Evolutionary conservation across 2,888 invertebrate genomes (phyloP).

Genomic region (Tineola bisselliella): DNA sequence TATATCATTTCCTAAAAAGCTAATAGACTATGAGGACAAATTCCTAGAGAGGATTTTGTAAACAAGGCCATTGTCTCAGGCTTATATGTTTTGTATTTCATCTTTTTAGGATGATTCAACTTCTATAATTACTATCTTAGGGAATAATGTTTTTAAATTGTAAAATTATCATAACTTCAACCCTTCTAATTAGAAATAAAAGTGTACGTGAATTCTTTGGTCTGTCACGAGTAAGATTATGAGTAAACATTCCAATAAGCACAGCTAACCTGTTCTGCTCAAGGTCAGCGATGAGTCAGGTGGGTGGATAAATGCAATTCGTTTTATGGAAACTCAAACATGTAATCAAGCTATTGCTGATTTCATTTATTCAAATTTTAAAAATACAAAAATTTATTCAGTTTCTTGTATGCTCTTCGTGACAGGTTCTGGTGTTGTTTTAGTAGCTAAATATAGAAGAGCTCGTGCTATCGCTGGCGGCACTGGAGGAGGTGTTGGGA

Average conservation of each 20-base stretch:
- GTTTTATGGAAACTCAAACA: neutral
- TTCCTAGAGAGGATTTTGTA: neutral
- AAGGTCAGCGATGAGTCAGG: constrained; percentile 46
- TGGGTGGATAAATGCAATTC: neutral
- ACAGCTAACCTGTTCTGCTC: constrained; percentile 17
- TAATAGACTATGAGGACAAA: constrained; percentile 7
- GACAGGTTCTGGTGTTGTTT: constrained; percentile 37
- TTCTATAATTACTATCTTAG: too few species aligned
- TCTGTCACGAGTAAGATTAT: neutral
- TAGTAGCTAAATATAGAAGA: constrained; percentile 60
- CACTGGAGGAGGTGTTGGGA: constrained; percentile 60
- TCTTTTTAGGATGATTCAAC: too few species aligned
- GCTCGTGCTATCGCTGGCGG: constrained; percentile 66
- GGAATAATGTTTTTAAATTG: too few species aligned
- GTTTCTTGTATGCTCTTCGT: constrained; percentile 23
- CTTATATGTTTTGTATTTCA: neutral
- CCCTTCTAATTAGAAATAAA: too few species aligned
- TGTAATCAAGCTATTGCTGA: neutral
- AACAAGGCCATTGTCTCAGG: constrained; percentile 4
- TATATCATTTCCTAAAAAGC: constrained; percentile 38
- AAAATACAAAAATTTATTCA: neutral
- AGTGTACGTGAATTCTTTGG: neutral
- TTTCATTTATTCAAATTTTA: neutral
- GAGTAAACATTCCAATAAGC: neutral
- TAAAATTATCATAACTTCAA: too few species aligned